These are phyloP conservation scores for human DNA, from an alignment of 2,113 vertebrate genomes.

Conservation along the genomic window GRCh38 chr20:58782501-58783000, in stretches of 20 bases:
- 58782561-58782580: neutral
- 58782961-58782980: neutral
- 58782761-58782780: slow-evolving; percentile 85
- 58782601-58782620: neutral
- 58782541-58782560: neutral
- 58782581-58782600: neutral
- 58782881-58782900: neutral
- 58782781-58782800: slow-evolving; percentile 81
- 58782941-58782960: neutral
- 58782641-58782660: slow-evolving; percentile 18
- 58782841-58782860: neutral
- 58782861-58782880: too few relatives aligned
- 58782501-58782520: neutral
- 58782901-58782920: neutral
- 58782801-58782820: slow-evolving; percentile 85
- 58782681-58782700: slow-evolving; percentile 83
- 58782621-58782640: neutral
- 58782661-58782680: slow-evolving; percentile 62
- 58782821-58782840: slow-evolving; percentile 76
- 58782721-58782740: slow-evolving; percentile 88
- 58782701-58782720: slow-evolving; percentile 85
- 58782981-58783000: neutral
- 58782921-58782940: neutral
- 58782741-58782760: slow-evolving; percentile 84
- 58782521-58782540: neutral